Conservation (phyloP, 2,797 vertebrate species). For the Ptychobarbus kaznakovi region DNA sequence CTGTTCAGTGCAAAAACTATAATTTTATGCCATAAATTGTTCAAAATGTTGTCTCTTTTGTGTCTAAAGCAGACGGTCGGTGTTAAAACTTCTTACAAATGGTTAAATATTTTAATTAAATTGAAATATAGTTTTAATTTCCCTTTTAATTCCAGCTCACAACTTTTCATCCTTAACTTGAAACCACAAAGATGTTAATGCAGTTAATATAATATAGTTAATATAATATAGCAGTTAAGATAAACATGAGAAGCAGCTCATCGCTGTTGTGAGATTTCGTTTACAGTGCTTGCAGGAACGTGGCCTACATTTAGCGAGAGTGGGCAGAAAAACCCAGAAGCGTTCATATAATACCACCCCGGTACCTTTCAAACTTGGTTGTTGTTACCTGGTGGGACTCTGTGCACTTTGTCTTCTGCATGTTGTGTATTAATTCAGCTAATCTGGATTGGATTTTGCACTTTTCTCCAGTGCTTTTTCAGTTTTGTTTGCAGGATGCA, state of each 20-base stretch:
- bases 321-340: neutral
- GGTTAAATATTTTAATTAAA: neutral
- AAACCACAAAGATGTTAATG: neutral
- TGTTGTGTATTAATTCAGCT: constrained; percentile 13
- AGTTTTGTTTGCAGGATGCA: neutral
- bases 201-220: neutral
- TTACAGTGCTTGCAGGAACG: neutral
- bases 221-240: neutral
- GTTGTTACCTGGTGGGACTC: neutral
- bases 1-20: neutral
- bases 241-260: neutral
- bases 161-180: neutral
- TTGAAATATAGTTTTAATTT: neutral
- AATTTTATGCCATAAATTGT: neutral
- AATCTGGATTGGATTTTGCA: neutral
- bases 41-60: neutral
- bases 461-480: neutral
- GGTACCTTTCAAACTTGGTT: neutral
- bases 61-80: neutral
- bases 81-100: neutral
- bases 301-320: neutral
- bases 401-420: neutral
- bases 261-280: neutral
- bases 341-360: neutral
- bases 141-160: neutral